Conservation (phyloP, 2,888 invertebrate species). For the Drymonia ruficornis region DNA sequence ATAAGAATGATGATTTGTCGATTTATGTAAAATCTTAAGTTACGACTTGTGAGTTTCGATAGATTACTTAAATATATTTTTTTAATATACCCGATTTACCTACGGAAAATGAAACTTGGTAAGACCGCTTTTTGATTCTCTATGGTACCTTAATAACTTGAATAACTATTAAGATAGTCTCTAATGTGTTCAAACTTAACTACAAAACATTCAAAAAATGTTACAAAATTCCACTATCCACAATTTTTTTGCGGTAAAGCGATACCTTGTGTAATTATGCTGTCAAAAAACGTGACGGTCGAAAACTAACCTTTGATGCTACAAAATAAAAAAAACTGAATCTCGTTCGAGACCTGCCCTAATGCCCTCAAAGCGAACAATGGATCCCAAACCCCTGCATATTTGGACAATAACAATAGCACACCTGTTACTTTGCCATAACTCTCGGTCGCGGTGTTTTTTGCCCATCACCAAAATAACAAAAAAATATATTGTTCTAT, state of each 20-base stretch:
- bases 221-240: neutral
- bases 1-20: neutral
- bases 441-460: slow-evolving; percentile 41
- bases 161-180: neutral
- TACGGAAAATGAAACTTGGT: no score
- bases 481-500: slow-evolving; percentile 10
- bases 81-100: no score
- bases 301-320: slow-evolving; percentile 5
- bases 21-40: no score
- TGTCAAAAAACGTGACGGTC: slow-evolving; percentile 25
- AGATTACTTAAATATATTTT: no score
- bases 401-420: slow-evolving; percentile 60
- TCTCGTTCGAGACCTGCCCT: slow-evolving; percentile 45
- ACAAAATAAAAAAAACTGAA: slow-evolving; percentile 37
- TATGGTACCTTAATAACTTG: no score
- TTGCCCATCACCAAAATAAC: slow-evolving; percentile 24
- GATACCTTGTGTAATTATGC: slow-evolving; percentile 1
- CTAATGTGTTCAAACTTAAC: neutral
- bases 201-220: neutral
- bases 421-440: slow-evolving; percentile 56
- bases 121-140: no score
- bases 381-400: slow-evolving; percentile 48
- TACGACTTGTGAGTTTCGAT: no score
- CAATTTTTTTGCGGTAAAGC: slow-evolving; percentile 5
- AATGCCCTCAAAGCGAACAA: slow-evolving; percentile 47